A percentile compares a stretch with the other conserved stretches of the same genome.
Conservation (phyloP, 1,140 invertebrate species). For the Monomorium pharaonis region DNA sequence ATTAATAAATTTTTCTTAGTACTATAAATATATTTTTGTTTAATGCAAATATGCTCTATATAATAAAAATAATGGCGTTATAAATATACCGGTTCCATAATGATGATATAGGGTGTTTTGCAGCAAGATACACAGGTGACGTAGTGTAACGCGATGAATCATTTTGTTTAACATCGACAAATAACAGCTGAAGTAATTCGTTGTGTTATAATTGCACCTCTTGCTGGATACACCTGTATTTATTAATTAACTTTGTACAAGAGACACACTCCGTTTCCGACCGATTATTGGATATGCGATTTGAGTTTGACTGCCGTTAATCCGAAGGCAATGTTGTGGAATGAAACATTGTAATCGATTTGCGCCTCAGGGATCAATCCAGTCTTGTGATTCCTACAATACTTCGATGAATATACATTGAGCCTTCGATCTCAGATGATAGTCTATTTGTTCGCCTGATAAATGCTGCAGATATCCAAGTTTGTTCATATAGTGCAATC, state of each 20-base stretch:
- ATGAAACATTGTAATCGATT: slow-evolving; percentile 31
- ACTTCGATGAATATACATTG: slow-evolving; percentile 37
- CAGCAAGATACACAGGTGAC: no score
- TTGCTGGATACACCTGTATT: no score
- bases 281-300: neutral
- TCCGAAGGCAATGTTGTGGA: neutral
- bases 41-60: neutral
- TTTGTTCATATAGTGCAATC: neutral
- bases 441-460: neutral
- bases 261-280: neutral
- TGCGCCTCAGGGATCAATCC: slow-evolving; percentile 12
- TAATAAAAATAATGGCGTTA: neutral
- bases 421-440: neutral
- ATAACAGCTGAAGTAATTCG: no score
- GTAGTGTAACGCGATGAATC: no score
- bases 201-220: no score
- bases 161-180: no score
- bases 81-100: neutral
- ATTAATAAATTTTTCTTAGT: neutral
- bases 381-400: neutral
- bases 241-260: neutral
- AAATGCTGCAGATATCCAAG: neutral
- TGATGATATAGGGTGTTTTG: no score
- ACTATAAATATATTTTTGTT: neutral
- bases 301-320: neutral